A percentile compares a stretch with the other conserved stretches of the same genome.
Evolutionary conservation across 1,140 invertebrate species (phyloP).

Genomic region (Drosophila pectinifera): DNA sequence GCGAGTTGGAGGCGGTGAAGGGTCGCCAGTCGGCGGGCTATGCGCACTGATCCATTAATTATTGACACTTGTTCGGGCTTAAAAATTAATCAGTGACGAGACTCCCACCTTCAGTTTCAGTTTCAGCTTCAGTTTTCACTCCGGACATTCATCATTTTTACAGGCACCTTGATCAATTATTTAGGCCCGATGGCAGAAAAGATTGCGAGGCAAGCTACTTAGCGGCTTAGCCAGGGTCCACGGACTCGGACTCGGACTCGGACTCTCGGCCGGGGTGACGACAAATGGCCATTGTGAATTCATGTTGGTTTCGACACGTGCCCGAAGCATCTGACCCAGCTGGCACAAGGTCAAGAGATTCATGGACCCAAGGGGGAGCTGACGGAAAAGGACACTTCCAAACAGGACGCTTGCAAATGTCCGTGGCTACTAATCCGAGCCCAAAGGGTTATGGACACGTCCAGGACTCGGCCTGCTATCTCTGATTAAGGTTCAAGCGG

Average conservation of each 20-base stretch:
- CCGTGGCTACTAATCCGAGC: constrained; percentile 4
- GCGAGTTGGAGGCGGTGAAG: constrained; percentile 12
- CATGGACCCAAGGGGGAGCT: not conserved
- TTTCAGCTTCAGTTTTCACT: constrained; percentile 17
- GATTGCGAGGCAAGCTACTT: constrained; percentile 55
- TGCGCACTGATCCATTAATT: constrained; percentile 50
- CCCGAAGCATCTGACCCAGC: constrained; percentile 31
- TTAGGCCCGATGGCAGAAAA: constrained; percentile 14
- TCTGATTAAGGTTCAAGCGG: constrained; percentile 17
- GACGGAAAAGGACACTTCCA: constrained; percentile 19
- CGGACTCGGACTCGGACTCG: constrained; percentile 1
- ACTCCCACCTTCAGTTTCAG: constrained; percentile 9
- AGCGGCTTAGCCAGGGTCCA: constrained; percentile 51
- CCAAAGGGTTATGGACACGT: constrained; percentile 38
- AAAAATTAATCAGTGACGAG: constrained; percentile 52
- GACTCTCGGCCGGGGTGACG: constrained; percentile 44
- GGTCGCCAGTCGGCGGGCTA: not conserved
- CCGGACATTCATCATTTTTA: constrained; percentile 40
- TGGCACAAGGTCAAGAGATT: constrained; percentile 40
- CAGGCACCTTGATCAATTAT: constrained; percentile 53
- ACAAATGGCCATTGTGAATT: constrained; percentile 76
- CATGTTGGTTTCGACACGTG: constrained; percentile 73
- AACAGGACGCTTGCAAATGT: constrained; percentile 1
- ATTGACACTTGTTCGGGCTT: constrained; percentile 55
- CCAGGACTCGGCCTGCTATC: constrained; percentile 3